Evolutionary conservation across 2,888 invertebrate genomes (phyloP).

Genomic region (Heliconius cydno): DNA sequence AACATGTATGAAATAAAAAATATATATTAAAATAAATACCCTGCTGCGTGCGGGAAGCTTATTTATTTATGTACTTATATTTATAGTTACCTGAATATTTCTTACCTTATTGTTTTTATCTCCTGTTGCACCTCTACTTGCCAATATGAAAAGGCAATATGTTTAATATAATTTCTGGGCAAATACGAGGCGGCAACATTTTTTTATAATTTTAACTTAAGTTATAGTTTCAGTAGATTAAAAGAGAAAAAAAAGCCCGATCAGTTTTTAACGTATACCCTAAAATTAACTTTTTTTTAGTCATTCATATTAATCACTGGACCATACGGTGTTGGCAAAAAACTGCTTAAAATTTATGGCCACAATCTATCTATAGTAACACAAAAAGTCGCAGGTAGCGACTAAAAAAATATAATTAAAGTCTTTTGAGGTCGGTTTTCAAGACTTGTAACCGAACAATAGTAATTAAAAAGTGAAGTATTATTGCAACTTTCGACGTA

Average conservation of each 20-base stretch:
- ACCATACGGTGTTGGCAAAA: slow-evolving; percentile 24
- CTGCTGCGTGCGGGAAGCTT: too few relatives aligned
- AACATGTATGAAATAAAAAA: too few relatives aligned
- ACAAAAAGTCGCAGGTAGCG: slow-evolving; percentile 21
- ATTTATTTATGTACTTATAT: too few relatives aligned
- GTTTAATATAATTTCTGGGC: too few relatives aligned
- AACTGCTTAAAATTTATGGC: slow-evolving; percentile 16
- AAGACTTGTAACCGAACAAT: not conserved
- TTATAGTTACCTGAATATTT: too few relatives aligned
- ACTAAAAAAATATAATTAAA: slow-evolving; percentile 16
- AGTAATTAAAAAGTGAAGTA: slow-evolving; percentile 2
- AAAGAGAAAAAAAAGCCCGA: not conserved
- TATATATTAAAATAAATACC: too few relatives aligned
- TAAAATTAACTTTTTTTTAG: slow-evolving; percentile 8
- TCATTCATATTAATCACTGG: slow-evolving; percentile 23
- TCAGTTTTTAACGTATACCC: slow-evolving; percentile 1
- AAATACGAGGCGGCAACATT: not conserved
- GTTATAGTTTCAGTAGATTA: not conserved
- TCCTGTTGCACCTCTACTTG: too few relatives aligned
- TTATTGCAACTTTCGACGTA: not conserved
- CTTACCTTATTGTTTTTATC: too few relatives aligned
- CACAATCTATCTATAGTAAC: not conserved
- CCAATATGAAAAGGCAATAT: too few relatives aligned
- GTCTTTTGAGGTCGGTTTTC: not conserved
- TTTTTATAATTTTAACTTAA: not conserved